Percentiles rank a stretch among this genome's conserved stretches.
Conservation (phyloP, 2,113 vertebrate genomes). For the Cranoglanis bouderius region DNA sequence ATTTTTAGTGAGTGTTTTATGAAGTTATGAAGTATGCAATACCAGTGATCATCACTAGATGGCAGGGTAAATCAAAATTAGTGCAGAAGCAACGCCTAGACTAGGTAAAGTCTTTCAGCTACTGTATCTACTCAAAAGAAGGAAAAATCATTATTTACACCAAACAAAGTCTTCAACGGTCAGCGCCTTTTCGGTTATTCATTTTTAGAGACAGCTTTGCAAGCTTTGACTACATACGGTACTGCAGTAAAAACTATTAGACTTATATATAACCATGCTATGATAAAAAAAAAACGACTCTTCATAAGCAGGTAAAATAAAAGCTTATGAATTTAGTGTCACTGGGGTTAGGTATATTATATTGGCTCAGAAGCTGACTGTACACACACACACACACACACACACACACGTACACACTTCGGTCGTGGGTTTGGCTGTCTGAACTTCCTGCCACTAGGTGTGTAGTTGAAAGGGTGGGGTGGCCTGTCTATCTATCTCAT, state of each 20-base stretch:
- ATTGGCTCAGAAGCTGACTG: neutral
- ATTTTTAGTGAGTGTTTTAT: neutral
- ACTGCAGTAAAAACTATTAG: neutral
- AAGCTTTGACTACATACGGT: neutral
- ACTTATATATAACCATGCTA: neutral
- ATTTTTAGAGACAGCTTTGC: neutral
- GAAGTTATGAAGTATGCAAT: neutral
- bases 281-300: neutral
- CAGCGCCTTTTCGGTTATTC: neutral
- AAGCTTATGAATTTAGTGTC: neutral
- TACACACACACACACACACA: neutral
- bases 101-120: neutral
- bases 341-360: neutral
- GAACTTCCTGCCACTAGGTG: conserved; percentile 56
- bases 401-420: neutral
- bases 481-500: neutral
- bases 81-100: neutral
- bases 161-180: neutral
- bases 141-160: neutral
- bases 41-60: neutral
- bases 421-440: conserved; percentile 15
- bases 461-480: conserved; percentile 31
- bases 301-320: neutral
- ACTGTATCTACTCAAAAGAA: neutral
- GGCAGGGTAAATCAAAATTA: neutral